phyloP scores from a whole-genome alignment of 2,113 vertebrate species.

The Narcine bancroftii region DNA sequence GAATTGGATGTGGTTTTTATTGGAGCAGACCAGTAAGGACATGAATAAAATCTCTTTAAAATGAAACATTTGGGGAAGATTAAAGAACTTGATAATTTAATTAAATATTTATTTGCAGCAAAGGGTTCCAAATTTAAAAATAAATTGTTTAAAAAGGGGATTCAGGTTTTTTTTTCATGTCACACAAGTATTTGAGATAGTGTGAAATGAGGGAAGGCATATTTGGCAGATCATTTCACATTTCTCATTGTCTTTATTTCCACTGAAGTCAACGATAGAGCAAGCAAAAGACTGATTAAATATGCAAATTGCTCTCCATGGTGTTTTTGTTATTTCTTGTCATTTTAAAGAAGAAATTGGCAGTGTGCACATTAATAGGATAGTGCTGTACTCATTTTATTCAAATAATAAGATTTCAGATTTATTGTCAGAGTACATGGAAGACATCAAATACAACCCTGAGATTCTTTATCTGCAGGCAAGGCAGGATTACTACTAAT shows the following conservation, averaged over 20 bases:
- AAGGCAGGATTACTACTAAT: no score
- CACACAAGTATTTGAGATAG: background rate
- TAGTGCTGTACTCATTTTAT: no score
- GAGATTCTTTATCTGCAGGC: no score
- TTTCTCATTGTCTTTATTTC: background rate
- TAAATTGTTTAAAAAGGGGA: no score
- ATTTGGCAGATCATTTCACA: background rate
- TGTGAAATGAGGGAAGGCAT: background rate
- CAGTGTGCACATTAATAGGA: no score
- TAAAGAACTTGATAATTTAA: no score
- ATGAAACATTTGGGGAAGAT: background rate
- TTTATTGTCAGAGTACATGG: no score
- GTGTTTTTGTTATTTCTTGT: no score
- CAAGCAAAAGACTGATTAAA: background rate
- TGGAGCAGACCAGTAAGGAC: background rate
- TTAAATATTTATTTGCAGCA: background rate
- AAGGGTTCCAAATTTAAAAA: background rate
- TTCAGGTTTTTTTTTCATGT: no score
- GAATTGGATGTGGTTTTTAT: background rate
- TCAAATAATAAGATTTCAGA: no score
- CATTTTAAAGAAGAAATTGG: background rate
- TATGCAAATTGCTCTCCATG: background rate
- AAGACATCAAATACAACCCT: no score
- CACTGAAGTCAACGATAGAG: background rate
- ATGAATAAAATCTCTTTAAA: background rate